Base-by-base conservation (phyloP, 2,797 vertebrate species). In the Brachymystax lenok region DNA sequence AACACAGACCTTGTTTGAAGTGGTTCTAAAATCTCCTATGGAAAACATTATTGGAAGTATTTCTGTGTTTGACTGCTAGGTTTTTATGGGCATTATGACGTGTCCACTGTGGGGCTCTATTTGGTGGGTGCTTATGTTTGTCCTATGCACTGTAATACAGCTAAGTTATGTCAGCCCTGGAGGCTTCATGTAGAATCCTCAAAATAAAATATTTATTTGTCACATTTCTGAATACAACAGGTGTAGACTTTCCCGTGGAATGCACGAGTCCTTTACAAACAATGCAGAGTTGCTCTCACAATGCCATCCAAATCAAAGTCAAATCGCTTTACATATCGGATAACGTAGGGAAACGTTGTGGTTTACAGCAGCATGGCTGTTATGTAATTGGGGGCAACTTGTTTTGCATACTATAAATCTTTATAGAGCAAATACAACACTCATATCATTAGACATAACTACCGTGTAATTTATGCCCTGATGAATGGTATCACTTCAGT, bases 371-470 rank as follows among this genome's bases (percentile, higher is more conserved):
- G 14, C 28, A 35, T 19, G 50, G 64, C 74, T 75, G 70, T n/a
- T 64, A 63, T 54, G 68, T 21, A 56, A 72, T 74, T 77, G 79
- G 46, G 76, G 76, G 13, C 69, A 70, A 17, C 77, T 68, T 19
- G 77, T 74, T 90, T 90, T 85, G 84, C 84, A 88, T 84, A 69
- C 2, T 71, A 76, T 84, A 79, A 24, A 61, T 80, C 30, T n/a
- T 69, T 50, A 28, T 21, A 21, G 63, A 85, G 33, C 28, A 71
- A 52, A 27, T 68, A 30, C 28, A 33, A 30, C 5, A 35, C 27
- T 17, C 59, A 33, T 30, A 30, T 33, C 14, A 70, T 35, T 30
- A 76, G 4, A 7, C n/a, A 59, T 24, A 13, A 21, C 3, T 35
- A 30, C 28, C 24, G 16, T 54, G 21, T 30, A 2, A 67, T 40